Base-by-base conservation (phyloP, 1,140 invertebrate genomes). In the Steinernema feltiae region DNA sequence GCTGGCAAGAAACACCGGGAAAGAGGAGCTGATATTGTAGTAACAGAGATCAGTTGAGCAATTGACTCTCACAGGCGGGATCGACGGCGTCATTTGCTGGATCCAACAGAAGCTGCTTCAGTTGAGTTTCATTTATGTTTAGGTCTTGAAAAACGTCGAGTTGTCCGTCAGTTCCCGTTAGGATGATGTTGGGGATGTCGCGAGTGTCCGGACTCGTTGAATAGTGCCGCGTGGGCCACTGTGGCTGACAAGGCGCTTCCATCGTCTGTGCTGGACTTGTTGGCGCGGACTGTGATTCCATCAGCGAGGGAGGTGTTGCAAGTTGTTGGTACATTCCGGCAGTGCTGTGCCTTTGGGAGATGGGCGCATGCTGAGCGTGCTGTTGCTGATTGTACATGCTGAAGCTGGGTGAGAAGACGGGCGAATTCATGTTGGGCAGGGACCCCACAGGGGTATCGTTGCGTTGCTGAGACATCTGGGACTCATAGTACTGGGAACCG, bases 201-300 rank as follows among this genome's bases (percentile, higher is more conserved):
- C 53, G 15, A 3, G 53, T 15, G 53, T 63, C 53, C 53, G 53
- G 53, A 15, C 15, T n/a, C 53, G 53, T 63, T 3, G 53, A 63
- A 3, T n/a, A n/a, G 53, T 63, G 15, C 53, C 53, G 53, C 0
- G 32, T 70, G 27, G 78, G 78, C 78, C 78, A 79, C 63, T 75
- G 71, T 17, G 76, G 76, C 70, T 69, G 77, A 30, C 48, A 32
- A 75, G 53, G 53, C 31, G 53, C 31, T 32, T 79, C 78, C 30
- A 69, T 32, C 15, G 31, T 27, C 24, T 79, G 71, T 27, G 73
- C 73, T 7, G 78, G 78, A 3, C 74, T 76, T 18, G 78, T 79
- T 0, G 78, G 78, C 1, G 78, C 78, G 1, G 78, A 79, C 46
- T 79, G 78, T 1, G 77, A 79, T 70, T 80, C 79, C 0, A 78